Conservation (phyloP, 2,113 vertebrate species). For the Sakesphorus luctuosus region DNA sequence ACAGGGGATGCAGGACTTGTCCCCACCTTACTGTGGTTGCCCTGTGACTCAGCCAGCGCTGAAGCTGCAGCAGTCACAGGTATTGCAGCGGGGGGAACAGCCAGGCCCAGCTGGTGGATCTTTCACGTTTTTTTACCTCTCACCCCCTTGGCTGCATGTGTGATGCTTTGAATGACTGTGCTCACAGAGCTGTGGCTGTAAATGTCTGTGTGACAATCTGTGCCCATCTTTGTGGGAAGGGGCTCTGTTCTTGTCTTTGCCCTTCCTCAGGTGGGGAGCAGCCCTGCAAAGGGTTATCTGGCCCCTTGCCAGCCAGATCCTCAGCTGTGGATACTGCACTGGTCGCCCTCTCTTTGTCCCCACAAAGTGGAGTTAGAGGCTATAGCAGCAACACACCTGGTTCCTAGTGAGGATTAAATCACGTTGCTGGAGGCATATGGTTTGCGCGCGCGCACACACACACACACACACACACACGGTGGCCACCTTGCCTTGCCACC, state of each 20-base stretch:
- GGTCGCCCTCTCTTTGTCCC: background rate
- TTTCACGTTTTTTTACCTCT: background rate
- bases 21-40: background rate
- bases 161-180: background rate
- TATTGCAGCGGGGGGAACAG: background rate
- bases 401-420: background rate
- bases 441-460: no score
- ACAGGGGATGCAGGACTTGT: background rate
- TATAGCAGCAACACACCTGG: background rate
- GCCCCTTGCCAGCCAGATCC: background rate
- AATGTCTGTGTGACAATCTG: background rate
- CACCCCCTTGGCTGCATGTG: rapidly evolving
- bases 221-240: rapidly evolving
- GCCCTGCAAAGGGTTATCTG: background rate
- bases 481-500: background rate
- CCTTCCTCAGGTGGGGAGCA: background rate
- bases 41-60: background rate
- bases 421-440: rapidly evolving
- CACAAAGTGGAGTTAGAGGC: background rate
- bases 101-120: background rate
- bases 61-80: background rate
- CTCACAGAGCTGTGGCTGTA: background rate
- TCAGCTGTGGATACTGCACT: background rate
- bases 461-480: no score
- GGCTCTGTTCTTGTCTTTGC: background rate